A percentile compares a stretch with the other conserved stretches of the same genome.
These are phyloP conservation scores for Eubasilissa regina DNA, from an alignment of 1,140 invertebrate species.

Conservation along the genomic window DNA sequence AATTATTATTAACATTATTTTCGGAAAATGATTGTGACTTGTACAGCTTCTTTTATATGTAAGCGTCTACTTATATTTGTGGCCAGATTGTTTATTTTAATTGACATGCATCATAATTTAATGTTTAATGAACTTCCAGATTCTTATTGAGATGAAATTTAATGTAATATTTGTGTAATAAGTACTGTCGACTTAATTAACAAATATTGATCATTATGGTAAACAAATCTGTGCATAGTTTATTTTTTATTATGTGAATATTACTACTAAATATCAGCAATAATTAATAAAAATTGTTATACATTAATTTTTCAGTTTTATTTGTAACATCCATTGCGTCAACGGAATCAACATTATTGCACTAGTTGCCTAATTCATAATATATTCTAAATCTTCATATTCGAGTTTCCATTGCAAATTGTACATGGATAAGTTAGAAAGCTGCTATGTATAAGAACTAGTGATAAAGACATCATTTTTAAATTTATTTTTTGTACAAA, in stretches of 20 bases:
- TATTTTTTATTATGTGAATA: conserved; percentile 76
- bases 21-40: conserved; percentile 52
- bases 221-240: conserved; percentile 73
- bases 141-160: conserved; percentile 41
- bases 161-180: conserved; percentile 51
- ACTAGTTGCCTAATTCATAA: too few species aligned
- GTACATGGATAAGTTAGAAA: too few species aligned
- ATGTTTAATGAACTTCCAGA: conserved; percentile 44
- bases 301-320: conserved; percentile 51
- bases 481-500: too few species aligned
- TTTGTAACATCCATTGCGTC: not conserved
- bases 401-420: too few species aligned
- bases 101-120: conserved; percentile 28
- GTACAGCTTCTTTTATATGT: conserved; percentile 58
- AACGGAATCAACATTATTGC: too few species aligned
- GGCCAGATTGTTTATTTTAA: conserved; percentile 48
- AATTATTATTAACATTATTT: conserved; percentile 55
- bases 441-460: too few species aligned
- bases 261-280: conserved; percentile 62
- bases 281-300: conserved; percentile 62
- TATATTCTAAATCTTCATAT: too few species aligned
- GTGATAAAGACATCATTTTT: too few species aligned
- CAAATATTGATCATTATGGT: conserved; percentile 57
- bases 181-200: conserved; percentile 52
- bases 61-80: conserved; percentile 50